Conservation (phyloP, 1,140 invertebrate genomes). For the Pogonus chalceus region DNA sequence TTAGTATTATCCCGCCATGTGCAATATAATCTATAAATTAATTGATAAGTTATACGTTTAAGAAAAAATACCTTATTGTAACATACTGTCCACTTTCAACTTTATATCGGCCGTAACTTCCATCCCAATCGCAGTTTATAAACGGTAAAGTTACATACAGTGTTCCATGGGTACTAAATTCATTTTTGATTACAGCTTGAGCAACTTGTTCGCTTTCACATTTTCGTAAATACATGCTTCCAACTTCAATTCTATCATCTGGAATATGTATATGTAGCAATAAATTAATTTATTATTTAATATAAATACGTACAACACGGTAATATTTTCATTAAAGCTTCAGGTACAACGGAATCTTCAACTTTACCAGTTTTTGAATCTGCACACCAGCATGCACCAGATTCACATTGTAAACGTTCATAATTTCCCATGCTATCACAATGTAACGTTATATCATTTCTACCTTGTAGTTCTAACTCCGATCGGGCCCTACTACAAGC, state of each 20-base stretch:
- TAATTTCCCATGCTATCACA: slow-evolving; percentile 47
- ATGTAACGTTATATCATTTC: slow-evolving; percentile 40
- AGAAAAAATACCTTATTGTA: too few relatives aligned
- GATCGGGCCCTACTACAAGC: slow-evolving; percentile 45
- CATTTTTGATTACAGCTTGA: slow-evolving; percentile 34
- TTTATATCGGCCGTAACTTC: slow-evolving; percentile 44
- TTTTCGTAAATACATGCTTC: slow-evolving; percentile 43
- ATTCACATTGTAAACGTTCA: slow-evolving; percentile 48
- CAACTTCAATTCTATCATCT: slow-evolving; percentile 34
- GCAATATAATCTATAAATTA: slow-evolving; percentile 41
- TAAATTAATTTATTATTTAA: background rate
- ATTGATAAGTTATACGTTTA: too few relatives aligned
- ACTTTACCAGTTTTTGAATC: slow-evolving; percentile 42
- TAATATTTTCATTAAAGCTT: slow-evolving; percentile 39
- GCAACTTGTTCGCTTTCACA: slow-evolving; percentile 47
- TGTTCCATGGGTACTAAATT: slow-evolving; percentile 42
- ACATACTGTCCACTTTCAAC: slow-evolving; percentile 40
- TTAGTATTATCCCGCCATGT: slow-evolving; percentile 40
- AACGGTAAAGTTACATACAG: slow-evolving; percentile 34
- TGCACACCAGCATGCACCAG: slow-evolving; percentile 49
- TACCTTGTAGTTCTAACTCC: slow-evolving; percentile 35
- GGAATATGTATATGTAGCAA: slow-evolving; percentile 2
- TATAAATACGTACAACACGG: slow-evolving; percentile 44
- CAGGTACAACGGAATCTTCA: slow-evolving; percentile 37
- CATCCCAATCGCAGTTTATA: slow-evolving; percentile 46